Conservation (phyloP, 2,888 invertebrate genomes). For the Tiphia femorata region DNA sequence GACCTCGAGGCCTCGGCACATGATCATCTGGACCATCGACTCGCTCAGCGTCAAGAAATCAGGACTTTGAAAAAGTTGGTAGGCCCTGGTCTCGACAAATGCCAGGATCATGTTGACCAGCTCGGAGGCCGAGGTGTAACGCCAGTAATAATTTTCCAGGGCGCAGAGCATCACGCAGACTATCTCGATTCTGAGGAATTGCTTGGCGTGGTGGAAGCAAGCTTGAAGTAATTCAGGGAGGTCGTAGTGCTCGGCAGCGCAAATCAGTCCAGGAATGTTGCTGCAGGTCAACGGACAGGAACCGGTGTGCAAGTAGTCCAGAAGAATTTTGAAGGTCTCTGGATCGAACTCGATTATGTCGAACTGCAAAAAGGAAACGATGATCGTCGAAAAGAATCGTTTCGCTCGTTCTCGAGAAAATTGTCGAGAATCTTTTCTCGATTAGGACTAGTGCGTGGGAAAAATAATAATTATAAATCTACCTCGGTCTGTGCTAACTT, state of each 20-base stretch:
- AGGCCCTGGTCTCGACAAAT: conserved; percentile 89
- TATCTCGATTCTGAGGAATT: conserved; percentile 91
- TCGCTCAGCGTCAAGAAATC: conserved; percentile 92
- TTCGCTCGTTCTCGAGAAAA: too few species aligned
- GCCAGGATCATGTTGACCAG: conserved; percentile 94
- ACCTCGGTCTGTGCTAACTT: conserved; percentile 94
- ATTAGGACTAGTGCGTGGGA: background rate
- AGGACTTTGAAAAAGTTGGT: conserved; percentile 84
- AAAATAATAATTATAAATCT: background rate
- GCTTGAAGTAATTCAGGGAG: conserved; percentile 92
- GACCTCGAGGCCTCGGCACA: conserved; percentile 91
- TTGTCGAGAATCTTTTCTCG: background rate
- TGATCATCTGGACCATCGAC: conserved; percentile 95
- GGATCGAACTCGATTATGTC: conserved; percentile 96
- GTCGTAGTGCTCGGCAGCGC: conserved; percentile 95
- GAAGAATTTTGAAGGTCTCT: conserved; percentile 89
- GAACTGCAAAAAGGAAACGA: conserved; percentile 80
- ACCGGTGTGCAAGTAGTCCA: conserved; percentile 94
- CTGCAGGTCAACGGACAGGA: conserved; percentile 93
- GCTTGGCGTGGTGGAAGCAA: conserved; percentile 95
- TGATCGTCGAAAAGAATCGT: too few species aligned
- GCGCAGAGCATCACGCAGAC: conserved; percentile 94
- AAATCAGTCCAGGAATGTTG: conserved; percentile 92
- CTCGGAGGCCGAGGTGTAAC: conserved; percentile 93
- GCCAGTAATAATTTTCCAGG: conserved; percentile 95